Conservation (phyloP, 2,888 invertebrate species). For the Platycheirus rosarum region DNA sequence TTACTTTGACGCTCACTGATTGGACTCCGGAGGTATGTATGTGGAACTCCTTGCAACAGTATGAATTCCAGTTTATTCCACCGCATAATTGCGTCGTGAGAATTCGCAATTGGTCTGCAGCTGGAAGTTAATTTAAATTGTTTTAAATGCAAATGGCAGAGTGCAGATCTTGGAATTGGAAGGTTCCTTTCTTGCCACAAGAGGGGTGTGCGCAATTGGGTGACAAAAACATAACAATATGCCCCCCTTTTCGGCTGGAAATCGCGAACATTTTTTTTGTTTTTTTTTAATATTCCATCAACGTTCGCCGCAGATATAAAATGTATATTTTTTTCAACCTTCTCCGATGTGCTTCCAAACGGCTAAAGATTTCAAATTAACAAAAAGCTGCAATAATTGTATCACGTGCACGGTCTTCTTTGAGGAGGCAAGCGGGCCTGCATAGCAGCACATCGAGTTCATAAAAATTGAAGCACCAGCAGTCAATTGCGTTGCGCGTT, state of each 20-base stretch:
- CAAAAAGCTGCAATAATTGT: conserved; percentile 81
- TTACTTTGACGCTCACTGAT: conserved; percentile 63
- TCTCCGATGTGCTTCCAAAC: conserved; percentile 33
- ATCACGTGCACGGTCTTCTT: conserved; percentile 78
- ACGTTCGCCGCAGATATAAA: conserved; percentile 69
- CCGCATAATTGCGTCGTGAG: conserved; percentile 72
- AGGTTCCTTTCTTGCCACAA: too few species aligned
- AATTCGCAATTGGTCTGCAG: conserved; percentile 64
- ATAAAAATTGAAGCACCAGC: conserved; percentile 72
- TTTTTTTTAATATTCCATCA: conserved; percentile 69
- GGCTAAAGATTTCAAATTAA: conserved; percentile 77
- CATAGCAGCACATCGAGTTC: conserved; percentile 50
- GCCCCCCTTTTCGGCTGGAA: conserved; percentile 12
- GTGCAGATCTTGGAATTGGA: too few species aligned
- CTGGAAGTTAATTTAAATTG: conserved; percentile 48
- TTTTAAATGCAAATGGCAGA: too few species aligned
- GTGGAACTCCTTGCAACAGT: conserved; percentile 31
- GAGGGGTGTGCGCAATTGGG: conserved; percentile 13
- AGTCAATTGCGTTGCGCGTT: conserved; percentile 66
- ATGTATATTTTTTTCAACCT: conserved; percentile 18
- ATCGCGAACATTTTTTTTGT: conserved; percentile 43
- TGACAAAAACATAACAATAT: conserved; percentile 34
- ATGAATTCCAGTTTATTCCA: conserved; percentile 54
- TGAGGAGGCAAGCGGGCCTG: conserved; percentile 8
- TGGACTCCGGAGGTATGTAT: conserved; percentile 66